Conservation (phyloP, 2,888 invertebrate genomes). For the Xylota segnis region DNA sequence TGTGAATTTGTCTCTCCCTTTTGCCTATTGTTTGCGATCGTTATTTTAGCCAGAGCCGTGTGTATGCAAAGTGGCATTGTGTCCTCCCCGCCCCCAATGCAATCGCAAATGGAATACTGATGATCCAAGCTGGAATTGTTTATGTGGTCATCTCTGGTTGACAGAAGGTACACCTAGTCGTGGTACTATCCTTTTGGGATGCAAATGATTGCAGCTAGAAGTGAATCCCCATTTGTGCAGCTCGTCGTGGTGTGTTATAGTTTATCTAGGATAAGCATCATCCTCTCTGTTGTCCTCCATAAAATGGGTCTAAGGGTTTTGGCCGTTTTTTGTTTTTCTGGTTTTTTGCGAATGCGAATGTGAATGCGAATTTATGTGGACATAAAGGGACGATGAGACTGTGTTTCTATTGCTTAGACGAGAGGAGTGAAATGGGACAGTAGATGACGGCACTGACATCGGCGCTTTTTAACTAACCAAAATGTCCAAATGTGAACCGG, state of each 20-base stretch:
- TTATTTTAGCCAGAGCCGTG: constrained; percentile 45
- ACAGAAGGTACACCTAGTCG: too few species aligned
- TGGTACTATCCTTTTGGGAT: constrained; percentile 64
- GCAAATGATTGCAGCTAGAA: constrained; percentile 51
- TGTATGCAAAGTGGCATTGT: constrained; percentile 69
- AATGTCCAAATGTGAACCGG: constrained; percentile 60
- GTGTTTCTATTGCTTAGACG: constrained; percentile 30
- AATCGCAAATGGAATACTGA: constrained; percentile 63
- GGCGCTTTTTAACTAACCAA: constrained; percentile 69
- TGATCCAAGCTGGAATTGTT: constrained; percentile 53
- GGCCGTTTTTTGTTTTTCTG: neutral
- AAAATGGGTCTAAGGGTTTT: constrained; percentile 39
- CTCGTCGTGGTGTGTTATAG: constrained; percentile 36
- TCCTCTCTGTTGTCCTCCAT: neutral
- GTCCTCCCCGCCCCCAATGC: constrained; percentile 3
- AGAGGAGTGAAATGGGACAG: neutral
- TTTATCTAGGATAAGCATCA: constrained; percentile 66
- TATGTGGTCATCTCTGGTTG: constrained; percentile 69
- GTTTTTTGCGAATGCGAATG: constrained; percentile 43
- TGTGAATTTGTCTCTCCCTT: neutral
- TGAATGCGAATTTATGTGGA: constrained; percentile 64
- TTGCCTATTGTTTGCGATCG: constrained; percentile 50
- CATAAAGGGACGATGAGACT: constrained; percentile 22
- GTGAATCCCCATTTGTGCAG: constrained; percentile 38
- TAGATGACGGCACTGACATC: constrained; percentile 59